Conservation (phyloP, 2,888 invertebrate species). For the Apodemia hepburni region DNA sequence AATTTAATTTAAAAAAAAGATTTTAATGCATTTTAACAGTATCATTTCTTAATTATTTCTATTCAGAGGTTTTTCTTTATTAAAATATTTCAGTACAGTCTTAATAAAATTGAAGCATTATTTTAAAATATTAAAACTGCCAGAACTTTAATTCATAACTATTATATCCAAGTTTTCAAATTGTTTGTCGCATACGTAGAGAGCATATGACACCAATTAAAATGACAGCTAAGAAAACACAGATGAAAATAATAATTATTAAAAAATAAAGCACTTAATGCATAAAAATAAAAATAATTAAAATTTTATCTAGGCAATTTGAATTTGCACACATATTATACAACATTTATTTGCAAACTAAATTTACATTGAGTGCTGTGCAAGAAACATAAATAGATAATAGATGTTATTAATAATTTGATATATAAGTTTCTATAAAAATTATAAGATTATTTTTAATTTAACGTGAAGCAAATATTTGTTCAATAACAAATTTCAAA, state of each 20-base stretch:
- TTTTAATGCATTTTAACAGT: too few species aligned
- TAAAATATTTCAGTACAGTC: too few species aligned
- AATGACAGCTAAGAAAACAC: conserved; percentile 64
- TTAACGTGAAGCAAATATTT: conserved; percentile 15
- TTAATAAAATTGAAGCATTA: not conserved
- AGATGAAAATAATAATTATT: conserved; percentile 67
- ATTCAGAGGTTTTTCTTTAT: too few species aligned
- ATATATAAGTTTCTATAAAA: conserved; percentile 2
- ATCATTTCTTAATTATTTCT: too few species aligned
- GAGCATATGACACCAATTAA: conserved; percentile 14
- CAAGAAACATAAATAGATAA: conserved; percentile 40
- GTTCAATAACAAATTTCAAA: not conserved
- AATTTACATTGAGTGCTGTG: conserved; percentile 70
- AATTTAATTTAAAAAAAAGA: not conserved
- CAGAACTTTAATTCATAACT: not conserved
- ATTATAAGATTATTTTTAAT: not conserved
- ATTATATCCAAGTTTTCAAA: conserved; percentile 35
- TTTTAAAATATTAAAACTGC: not conserved
- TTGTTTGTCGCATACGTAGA: conserved; percentile 45
- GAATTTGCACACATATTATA: conserved; percentile 70
- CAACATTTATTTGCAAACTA: conserved; percentile 75
- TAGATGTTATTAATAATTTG: conserved; percentile 15
- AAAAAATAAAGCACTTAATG: conserved; percentile 38
- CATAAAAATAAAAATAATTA: not conserved
- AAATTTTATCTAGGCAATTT: conserved; percentile 43